Base-by-base conservation (phyloP, 2,113 vertebrate species). In the Empidonax traillii region DNA sequence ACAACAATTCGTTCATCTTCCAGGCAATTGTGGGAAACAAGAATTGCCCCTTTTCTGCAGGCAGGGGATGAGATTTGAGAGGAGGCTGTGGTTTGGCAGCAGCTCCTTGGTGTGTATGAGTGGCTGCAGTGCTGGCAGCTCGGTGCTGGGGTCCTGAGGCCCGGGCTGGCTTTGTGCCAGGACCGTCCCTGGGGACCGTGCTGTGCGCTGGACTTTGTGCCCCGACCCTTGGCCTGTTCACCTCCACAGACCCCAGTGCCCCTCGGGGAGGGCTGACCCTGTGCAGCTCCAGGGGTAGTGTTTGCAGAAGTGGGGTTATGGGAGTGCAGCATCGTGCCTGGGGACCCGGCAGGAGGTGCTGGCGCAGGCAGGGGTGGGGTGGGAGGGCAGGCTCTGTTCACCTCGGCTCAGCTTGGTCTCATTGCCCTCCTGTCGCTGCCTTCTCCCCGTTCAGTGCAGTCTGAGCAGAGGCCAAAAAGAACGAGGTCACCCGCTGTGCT, bases 301-400 rank as follows among this genome's bases (percentile, higher is more conserved):
- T 87, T 87, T 69, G 51, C 46, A 43, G 86, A 39, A 65, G 8
- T 0, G 20, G 53, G 53, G 33, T 35, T n/a, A 35, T 0, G 0
- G 71, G 39, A 43, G 46, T 4, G 46, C 85, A 25, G 62, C 52
- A 2, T 12, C 35, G 35, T 11, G 3, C 44, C 82, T 25, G 3
- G 0, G 85, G 41, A 27, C 23, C 0, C 1, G 8, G 14, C 6
- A 1, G 82, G 46, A 69, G 49, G 10, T 8, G 47, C 13, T 46
- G 6, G n/a, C 1, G 5, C 2, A 1, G 35, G 46, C 3, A 4
- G 47, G 6, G 39, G 20, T 0, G 3, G 55, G 25, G 6, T 0
- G 6, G 79, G 24, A 66, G 53, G 43, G 27, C 55, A 28, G 61
- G 74, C 61, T 88, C 0, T 1, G 27, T 44, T 56, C 2, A 0